Evolutionary conservation across 2,797 vertebrate genomes (phyloP).

Genomic region (Periophthalmus magnuspinnatus): DNA sequence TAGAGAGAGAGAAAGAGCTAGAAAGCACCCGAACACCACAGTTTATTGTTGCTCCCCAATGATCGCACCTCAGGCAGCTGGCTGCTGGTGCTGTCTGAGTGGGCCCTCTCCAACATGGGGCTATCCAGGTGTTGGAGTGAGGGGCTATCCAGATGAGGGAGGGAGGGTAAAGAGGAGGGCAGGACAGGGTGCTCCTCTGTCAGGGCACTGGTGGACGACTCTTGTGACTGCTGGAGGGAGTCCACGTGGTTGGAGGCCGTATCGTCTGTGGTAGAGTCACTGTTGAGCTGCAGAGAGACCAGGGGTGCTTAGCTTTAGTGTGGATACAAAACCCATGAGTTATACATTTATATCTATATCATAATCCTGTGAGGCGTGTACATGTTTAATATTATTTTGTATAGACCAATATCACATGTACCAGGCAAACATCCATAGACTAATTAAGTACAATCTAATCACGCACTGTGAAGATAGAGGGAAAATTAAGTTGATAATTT

Average conservation of each 20-base stretch:
- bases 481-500: no score
- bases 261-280: slow-evolving; percentile 87
- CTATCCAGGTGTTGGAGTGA: slow-evolving; percentile 82
- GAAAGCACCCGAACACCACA: slow-evolving; percentile 88
- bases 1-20: slow-evolving; percentile 53
- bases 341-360: not conserved
- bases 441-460: not conserved
- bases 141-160: slow-evolving; percentile 85
- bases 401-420: not conserved
- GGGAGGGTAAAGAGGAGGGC: slow-evolving; percentile 57
- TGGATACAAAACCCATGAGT: not conserved
- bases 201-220: slow-evolving; percentile 86
- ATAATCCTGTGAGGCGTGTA: not conserved
- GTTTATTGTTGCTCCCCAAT: slow-evolving; percentile 79
- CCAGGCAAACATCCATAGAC: not conserved
- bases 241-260: slow-evolving; percentile 86
- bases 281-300: slow-evolving; percentile 82
- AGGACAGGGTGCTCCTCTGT: slow-evolving; percentile 84
- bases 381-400: not conserved
- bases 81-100: slow-evolving; percentile 94
- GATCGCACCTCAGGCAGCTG: slow-evolving; percentile 99
- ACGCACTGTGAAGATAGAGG: not conserved
- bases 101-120: slow-evolving; percentile 86
- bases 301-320: not conserved
- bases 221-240: slow-evolving; percentile 88